These are phyloP conservation scores for Mylabris phalerata DNA, from an alignment of 1,140 invertebrate genomes.

Conservation along the genomic window DNA sequence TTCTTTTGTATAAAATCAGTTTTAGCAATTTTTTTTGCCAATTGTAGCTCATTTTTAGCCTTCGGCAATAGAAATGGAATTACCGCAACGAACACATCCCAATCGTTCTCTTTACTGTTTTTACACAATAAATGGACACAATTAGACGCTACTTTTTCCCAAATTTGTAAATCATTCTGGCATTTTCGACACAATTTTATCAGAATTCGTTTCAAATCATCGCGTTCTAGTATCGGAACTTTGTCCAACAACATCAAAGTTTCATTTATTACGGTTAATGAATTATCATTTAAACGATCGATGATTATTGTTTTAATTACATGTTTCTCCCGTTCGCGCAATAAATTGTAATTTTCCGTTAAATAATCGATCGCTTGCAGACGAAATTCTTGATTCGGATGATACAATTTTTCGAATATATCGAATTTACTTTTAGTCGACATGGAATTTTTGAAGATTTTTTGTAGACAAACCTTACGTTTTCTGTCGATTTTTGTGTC, in stretches of 20 bases:
- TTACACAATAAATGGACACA: slow-evolving; percentile 10
- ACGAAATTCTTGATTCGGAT: slow-evolving; percentile 54
- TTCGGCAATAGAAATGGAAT: slow-evolving; percentile 54
- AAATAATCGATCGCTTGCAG: slow-evolving; percentile 55
- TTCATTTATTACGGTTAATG: slow-evolving; percentile 46
- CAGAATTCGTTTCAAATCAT: slow-evolving; percentile 17
- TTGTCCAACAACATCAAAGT: slow-evolving; percentile 38
- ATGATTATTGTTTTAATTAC: slow-evolving; percentile 51
- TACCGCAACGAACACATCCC: slow-evolving; percentile 42
- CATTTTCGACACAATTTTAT: slow-evolving; percentile 20
- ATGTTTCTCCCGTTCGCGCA: slow-evolving; percentile 46
- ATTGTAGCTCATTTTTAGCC: slow-evolving; percentile 42
- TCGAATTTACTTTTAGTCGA: slow-evolving; percentile 33
- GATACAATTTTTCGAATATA: slow-evolving; percentile 61
- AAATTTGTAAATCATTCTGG: slow-evolving; percentile 13
- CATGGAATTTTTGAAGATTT: slow-evolving; percentile 22
- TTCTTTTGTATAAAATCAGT: slow-evolving; percentile 10
- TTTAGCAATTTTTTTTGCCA: slow-evolving; percentile 45
- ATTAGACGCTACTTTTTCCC: slow-evolving; percentile 3
- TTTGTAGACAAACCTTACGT: slow-evolving; percentile 18
- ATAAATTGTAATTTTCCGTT: slow-evolving; percentile 44
- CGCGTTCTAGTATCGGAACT: slow-evolving; percentile 6
- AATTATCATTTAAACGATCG: slow-evolving; percentile 53
- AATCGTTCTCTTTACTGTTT: slow-evolving; percentile 17
- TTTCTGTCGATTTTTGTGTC: slow-evolving; percentile 1